Evolutionary conservation across 2,113 vertebrate genomes (phyloP).

Genomic region (Dryoscopus gambensis): DNA sequence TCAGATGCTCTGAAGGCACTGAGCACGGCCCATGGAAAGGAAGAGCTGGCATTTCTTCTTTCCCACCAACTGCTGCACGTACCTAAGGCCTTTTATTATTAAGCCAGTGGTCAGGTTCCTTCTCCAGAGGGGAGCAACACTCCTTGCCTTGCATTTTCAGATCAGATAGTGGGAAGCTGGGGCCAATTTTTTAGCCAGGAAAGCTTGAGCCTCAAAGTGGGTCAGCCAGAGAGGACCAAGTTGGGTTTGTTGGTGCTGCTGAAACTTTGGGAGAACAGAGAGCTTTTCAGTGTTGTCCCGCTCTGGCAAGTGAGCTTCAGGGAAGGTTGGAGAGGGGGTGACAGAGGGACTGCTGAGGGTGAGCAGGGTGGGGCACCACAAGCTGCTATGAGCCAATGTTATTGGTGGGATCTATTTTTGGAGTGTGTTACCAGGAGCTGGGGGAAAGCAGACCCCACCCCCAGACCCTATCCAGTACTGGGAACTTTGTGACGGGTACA

Average conservation of each 20-base stretch:
- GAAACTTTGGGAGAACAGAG: neutral
- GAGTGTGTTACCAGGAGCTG: conserved; percentile 44
- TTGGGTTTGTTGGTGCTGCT: neutral
- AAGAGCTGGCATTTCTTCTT: neutral
- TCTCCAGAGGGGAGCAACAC: neutral
- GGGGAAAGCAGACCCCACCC: conserved; percentile 27
- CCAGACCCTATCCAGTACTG: neutral
- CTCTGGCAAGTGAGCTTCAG: neutral
- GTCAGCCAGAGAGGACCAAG: neutral
- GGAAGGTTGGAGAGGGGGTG: neutral
- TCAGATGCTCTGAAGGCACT: neutral
- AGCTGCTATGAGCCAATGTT: neutral
- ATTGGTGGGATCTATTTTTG: conserved; percentile 32
- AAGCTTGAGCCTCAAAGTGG: neutral
- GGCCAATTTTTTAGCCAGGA: neutral
- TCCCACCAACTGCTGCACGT: rapidly evolving
- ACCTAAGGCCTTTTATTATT: neutral
- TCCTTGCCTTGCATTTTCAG: neutral
- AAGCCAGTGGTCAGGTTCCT: neutral
- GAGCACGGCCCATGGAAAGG: neutral
- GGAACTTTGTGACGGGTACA: neutral
- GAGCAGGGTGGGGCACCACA: neutral
- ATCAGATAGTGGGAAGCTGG: neutral
- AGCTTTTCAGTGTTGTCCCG: neutral
- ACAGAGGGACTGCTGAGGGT: neutral